Conservation (phyloP, 2,113 vertebrate genomes). For the Chaetodon trifascialis region DNA sequence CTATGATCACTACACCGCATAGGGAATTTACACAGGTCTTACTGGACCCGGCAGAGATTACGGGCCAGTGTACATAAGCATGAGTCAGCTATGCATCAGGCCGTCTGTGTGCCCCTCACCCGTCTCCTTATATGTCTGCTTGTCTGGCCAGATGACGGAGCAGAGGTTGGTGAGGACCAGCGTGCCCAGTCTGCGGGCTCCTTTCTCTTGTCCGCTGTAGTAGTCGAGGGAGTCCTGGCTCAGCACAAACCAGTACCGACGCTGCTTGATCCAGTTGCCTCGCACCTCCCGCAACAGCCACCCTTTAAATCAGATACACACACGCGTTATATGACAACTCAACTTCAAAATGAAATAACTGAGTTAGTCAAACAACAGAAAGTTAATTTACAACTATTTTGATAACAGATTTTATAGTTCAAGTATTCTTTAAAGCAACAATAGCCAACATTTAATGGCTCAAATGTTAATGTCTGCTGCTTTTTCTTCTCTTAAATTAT, state of each 20-base stretch:
- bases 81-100: slow-evolving; percentile 37
- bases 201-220: slow-evolving; percentile 90
- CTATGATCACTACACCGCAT: slow-evolving; percentile 18
- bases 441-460: neutral
- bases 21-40: slow-evolving; percentile 30
- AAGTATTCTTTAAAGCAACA: neutral
- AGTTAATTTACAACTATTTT: neutral
- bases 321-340: slow-evolving; percentile 1
- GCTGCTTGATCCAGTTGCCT: slow-evolving; percentile 91
- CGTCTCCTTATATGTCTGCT: slow-evolving; percentile 93
- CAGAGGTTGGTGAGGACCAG: slow-evolving; percentile 96
- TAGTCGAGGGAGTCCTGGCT: slow-evolving; percentile 94
- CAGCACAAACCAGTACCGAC: slow-evolving; percentile 96
- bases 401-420: neutral
- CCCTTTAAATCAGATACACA: slow-evolving; percentile 80
- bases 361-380: neutral
- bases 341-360: neutral
- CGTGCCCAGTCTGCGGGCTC: slow-evolving; percentile 89
- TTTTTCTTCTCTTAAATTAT: neutral
- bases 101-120: slow-evolving; percentile 80
- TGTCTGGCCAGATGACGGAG: slow-evolving; percentile 95
- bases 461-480: neutral
- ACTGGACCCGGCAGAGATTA: slow-evolving; percentile 29
- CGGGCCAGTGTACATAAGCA: neutral
- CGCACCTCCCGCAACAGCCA: slow-evolving; percentile 94